phyloP scores from a whole-genome alignment of 2,888 invertebrate species.

The Capitulum mitella region DNA sequence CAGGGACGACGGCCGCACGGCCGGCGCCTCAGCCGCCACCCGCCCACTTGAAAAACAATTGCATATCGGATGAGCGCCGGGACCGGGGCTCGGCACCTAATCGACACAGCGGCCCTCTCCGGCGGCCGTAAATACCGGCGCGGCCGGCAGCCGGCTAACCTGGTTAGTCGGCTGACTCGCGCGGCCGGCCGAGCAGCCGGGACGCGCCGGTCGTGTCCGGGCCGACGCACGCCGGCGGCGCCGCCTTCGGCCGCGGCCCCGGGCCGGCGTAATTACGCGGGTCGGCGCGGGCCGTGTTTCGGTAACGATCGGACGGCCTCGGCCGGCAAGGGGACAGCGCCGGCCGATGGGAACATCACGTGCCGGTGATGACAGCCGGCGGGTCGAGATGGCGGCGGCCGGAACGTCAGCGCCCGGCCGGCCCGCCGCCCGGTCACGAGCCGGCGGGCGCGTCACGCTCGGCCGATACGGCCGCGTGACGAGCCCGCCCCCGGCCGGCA shows the following conservation, averaged over 20 bases:
- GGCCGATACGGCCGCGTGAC: background rate
- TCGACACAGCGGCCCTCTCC: background rate
- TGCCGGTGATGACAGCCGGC: background rate
- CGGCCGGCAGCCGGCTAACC: background rate
- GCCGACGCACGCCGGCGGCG: too few species aligned
- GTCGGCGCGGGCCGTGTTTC: background rate
- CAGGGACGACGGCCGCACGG: background rate
- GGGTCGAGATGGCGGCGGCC: background rate
- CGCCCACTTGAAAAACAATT: constrained; percentile 14
- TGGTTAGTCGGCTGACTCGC: background rate
- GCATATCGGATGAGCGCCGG: constrained; percentile 10
- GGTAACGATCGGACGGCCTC: background rate
- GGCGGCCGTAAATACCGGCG: too few species aligned
- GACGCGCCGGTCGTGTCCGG: too few species aligned
- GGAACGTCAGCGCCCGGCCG: too few species aligned
- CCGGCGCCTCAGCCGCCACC: background rate
- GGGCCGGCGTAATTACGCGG: background rate
- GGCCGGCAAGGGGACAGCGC: background rate
- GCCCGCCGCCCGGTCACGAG: too few species aligned
- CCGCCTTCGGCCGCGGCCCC: background rate
- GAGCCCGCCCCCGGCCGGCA: background rate
- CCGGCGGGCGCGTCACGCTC: background rate
- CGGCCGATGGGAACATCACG: background rate
- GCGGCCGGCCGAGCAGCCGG: background rate
- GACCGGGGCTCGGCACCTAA: background rate